Conservation (phyloP, 2,888 invertebrate species). For the Phyto melanocephala region DNA sequence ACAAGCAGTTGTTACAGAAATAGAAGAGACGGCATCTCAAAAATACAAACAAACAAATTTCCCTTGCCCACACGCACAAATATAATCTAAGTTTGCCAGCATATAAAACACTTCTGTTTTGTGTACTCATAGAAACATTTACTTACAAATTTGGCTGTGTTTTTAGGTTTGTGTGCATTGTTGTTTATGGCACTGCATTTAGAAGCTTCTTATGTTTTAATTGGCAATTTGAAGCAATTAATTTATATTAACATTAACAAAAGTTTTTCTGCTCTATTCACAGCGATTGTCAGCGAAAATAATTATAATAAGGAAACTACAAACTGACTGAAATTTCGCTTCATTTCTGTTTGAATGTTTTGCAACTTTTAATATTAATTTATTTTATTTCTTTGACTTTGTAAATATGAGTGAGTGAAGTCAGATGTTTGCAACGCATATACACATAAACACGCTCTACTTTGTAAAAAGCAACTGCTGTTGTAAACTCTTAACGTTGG, state of each 20-base stretch:
- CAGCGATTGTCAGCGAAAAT: too few species aligned
- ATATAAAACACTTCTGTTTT: too few species aligned
- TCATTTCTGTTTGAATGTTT: background rate
- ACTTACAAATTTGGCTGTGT: background rate
- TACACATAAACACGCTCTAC: background rate
- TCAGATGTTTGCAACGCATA: background rate
- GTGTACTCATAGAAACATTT: too few species aligned
- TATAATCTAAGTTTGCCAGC: too few species aligned
- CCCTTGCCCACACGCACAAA: too few species aligned
- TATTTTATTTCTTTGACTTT: background rate
- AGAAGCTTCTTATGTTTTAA: slow-evolving; percentile 60
- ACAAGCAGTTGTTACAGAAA: too few species aligned
- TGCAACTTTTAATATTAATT: slow-evolving; percentile 25
- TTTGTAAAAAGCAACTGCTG: background rate
- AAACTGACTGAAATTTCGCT: background rate
- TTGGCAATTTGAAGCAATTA: slow-evolving; percentile 65
- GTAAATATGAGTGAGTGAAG: too few species aligned
- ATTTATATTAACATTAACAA: slow-evolving; percentile 60
- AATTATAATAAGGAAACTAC: background rate
- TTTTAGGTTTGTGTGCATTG: background rate
- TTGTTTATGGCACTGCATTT: slow-evolving; percentile 48
- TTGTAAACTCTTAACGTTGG: slow-evolving; percentile 4
- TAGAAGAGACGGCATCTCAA: too few species aligned
- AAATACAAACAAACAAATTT: too few species aligned
- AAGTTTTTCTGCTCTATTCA: slow-evolving; percentile 22